Evolutionary conservation across 1,140 invertebrate species (phyloP).

Genomic region (Subanguina moxae): DNA sequence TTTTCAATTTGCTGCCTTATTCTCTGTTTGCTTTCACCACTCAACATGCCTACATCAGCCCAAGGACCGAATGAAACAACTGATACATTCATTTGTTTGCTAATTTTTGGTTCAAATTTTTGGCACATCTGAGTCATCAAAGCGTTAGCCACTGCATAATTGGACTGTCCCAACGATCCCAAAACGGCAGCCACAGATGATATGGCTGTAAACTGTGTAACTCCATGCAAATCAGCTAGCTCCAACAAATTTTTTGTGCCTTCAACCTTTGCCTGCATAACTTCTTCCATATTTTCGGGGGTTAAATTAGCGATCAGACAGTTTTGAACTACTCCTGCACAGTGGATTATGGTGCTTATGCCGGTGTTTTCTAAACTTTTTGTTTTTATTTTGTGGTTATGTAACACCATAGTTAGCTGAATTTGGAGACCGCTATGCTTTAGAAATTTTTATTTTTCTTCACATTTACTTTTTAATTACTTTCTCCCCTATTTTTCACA

Average conservation of each 20-base stretch:
- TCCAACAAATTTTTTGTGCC: conserved; percentile 33
- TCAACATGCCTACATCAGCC: conserved; percentile 29
- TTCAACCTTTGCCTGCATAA: conserved; percentile 27
- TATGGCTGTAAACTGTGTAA: conserved; percentile 22
- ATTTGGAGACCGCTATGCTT: too few relatives aligned
- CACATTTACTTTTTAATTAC: too few relatives aligned
- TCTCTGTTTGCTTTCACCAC: conserved; percentile 13
- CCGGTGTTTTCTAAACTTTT: conserved; percentile 1
- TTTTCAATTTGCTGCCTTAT: conserved; percentile 31
- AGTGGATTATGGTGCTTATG: conserved; percentile 27
- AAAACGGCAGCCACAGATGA: conserved; percentile 36
- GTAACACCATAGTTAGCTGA: too few relatives aligned
- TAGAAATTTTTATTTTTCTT: too few relatives aligned
- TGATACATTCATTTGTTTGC: conserved; percentile 1
- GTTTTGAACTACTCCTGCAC: conserved; percentile 30
- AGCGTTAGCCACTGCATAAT: conserved; percentile 33
- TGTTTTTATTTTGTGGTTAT: too few relatives aligned
- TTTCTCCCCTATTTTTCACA: too few relatives aligned
- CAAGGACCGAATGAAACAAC: conserved; percentile 16
- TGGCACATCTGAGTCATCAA: conserved; percentile 22
- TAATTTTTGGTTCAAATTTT: neutral
- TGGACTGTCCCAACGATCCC: conserved; percentile 31
- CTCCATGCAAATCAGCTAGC: conserved; percentile 4
- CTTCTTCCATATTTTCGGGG: conserved; percentile 13
- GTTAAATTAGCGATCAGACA: conserved; percentile 12